Percentiles rank a stretch among this genome's conserved stretches.
These are phyloP conservation scores for Lacerta bilineata DNA, from an alignment of 2,797 vertebrate species.

Conservation along the genomic window DNA sequence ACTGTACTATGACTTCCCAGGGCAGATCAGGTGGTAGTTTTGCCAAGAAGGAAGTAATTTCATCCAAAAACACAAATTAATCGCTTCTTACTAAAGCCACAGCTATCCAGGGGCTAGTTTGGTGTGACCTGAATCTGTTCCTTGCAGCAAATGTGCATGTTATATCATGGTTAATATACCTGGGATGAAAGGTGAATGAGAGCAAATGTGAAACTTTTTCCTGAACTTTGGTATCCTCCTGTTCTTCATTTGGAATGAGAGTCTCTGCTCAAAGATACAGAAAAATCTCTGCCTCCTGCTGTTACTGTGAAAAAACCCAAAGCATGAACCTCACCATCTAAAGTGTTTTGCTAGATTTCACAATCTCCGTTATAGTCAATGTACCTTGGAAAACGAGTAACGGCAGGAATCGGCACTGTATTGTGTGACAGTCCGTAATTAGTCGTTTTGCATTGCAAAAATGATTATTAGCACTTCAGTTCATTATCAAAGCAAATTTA, in stretches of 20 bases:
- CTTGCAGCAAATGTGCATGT: background rate
- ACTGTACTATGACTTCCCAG: background rate
- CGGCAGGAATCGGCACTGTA: fast-evolving
- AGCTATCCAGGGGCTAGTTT: background rate
- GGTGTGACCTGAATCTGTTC: background rate
- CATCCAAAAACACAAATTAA: no score
- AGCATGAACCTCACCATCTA: background rate
- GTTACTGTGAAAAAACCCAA: background rate
- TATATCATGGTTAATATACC: background rate
- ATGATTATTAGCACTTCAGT: conserved; percentile 75
- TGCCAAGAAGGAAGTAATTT: background rate
- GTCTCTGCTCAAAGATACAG: background rate
- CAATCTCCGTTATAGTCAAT: no score
- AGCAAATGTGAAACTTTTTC: background rate
- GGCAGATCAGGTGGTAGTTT: background rate
- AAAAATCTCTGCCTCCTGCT: background rate
- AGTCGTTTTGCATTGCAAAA: conserved; percentile 77
- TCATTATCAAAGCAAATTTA: conserved; percentile 81
- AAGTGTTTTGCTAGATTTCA: background rate
- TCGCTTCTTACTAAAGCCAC: background rate
- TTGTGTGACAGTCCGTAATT: conserved; percentile 59
- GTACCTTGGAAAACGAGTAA: background rate
- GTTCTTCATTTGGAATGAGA: background rate
- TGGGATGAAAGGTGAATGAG: background rate
- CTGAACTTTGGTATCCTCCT: background rate